Evolutionary conservation across 2,113 vertebrate genomes (phyloP).

Genomic region (Tachycineta bicolor): DNA sequence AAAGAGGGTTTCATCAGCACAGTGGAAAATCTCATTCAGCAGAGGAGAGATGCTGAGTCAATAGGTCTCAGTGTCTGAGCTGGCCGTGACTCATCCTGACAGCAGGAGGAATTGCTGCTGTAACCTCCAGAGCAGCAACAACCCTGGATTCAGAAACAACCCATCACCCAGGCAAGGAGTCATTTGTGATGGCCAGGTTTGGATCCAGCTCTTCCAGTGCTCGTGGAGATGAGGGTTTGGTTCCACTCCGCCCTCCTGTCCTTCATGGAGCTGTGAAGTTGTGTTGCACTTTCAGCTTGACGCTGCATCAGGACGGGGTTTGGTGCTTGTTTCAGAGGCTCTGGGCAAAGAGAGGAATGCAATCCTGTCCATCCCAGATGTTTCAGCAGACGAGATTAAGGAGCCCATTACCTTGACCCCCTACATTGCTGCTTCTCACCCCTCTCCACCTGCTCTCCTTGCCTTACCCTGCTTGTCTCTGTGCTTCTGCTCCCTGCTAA

Average conservation of each 20-base stretch:
- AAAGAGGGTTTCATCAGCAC: neutral
- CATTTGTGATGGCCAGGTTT: neutral
- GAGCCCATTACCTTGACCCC: neutral
- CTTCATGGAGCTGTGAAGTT: neutral
- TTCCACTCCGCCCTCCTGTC: neutral
- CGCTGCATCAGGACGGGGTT: rapidly evolving
- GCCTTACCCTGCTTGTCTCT: neutral
- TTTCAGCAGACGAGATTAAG: neutral
- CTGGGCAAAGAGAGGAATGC: neutral
- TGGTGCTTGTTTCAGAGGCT: neutral
- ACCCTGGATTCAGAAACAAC: neutral
- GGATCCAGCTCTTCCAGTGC: neutral
- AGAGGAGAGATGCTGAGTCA: neutral
- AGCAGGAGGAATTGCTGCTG: neutral
- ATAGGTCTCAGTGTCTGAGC: neutral
- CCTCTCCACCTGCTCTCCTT: conserved; percentile 40
- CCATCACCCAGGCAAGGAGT: neutral
- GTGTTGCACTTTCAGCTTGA: rapidly evolving
- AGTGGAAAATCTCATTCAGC: neutral
- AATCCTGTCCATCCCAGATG: neutral
- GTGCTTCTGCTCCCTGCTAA: neutral
- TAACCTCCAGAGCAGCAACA: neutral
- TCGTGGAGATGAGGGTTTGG: neutral
- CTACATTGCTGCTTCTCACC: neutral
- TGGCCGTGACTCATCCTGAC: neutral